These are phyloP conservation scores for Cottoperca gobio DNA, from an alignment of 2,797 vertebrate species.

Conservation along the genomic window DNA sequence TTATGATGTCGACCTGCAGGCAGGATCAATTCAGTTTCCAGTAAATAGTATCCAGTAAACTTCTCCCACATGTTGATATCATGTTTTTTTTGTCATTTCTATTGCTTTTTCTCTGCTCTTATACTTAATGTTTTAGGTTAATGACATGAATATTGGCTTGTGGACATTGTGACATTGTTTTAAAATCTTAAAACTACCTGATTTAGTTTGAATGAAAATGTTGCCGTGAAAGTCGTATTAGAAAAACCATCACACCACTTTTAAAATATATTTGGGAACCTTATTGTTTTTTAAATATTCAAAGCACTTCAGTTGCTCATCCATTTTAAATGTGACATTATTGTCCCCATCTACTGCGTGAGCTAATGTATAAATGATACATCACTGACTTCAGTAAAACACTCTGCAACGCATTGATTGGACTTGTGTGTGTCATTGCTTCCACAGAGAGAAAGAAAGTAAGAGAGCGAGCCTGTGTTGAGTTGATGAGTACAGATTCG, in stretches of 20 bases:
- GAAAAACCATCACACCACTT: neutral
- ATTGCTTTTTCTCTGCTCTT: neutral
- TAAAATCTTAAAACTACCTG: too few relatives aligned
- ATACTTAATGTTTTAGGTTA: neutral
- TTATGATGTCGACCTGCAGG: neutral
- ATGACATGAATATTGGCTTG: neutral
- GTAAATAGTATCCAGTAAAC: neutral
- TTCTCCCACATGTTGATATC: neutral
- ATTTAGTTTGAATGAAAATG: neutral
- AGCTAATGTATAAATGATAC: slow-evolving; percentile 9
- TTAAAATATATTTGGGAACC: neutral
- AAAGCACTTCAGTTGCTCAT: neutral
- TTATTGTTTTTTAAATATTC: neutral
- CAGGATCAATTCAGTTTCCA: neutral
- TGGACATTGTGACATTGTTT: neutral
- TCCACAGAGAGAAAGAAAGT: neutral
- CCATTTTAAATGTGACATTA: neutral
- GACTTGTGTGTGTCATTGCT: slow-evolving; percentile 16
- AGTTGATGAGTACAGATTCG: slow-evolving; percentile 54
- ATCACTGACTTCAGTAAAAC: slow-evolving; percentile 15
- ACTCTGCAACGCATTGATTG: slow-evolving; percentile 1
- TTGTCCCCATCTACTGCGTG: neutral
- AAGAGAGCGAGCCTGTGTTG: slow-evolving; percentile 24
- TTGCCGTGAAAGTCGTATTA: neutral
- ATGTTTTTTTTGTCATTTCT: neutral